Conservation (phyloP, 1,140 invertebrate species). For the Drosophila bifasciata region DNA sequence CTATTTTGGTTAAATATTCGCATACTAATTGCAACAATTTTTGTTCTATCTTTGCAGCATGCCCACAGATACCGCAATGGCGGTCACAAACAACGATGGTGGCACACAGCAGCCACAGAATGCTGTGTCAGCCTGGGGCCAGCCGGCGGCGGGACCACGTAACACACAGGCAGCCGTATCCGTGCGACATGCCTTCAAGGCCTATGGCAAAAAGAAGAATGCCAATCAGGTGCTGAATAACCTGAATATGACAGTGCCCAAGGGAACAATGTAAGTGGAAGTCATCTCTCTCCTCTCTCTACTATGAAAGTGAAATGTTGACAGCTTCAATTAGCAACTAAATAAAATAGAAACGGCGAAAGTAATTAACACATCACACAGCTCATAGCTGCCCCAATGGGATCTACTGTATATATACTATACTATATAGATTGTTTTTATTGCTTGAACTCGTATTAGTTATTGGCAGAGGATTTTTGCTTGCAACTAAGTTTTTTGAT, state of each 20-base stretch:
- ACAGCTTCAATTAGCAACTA: slow-evolving; percentile 56
- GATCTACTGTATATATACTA: too few relatives aligned
- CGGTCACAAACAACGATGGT: slow-evolving; percentile 81
- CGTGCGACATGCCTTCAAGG: slow-evolving; percentile 93
- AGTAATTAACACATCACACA: slow-evolving; percentile 66
- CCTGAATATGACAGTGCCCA: slow-evolving; percentile 95
- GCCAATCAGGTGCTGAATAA: slow-evolving; percentile 93
- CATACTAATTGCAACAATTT: neutral
- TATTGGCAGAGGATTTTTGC: slow-evolving; percentile 47
- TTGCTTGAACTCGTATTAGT: slow-evolving; percentile 26
- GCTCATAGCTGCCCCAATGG: neutral
- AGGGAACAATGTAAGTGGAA: slow-evolving; percentile 94
- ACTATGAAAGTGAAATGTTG: slow-evolving; percentile 71
- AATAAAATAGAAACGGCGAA: slow-evolving; percentile 62
- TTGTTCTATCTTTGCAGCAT: slow-evolving; percentile 57
- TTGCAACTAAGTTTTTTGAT: slow-evolving; percentile 37
- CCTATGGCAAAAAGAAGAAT: slow-evolving; percentile 93
- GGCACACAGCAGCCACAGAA: slow-evolving; percentile 69
- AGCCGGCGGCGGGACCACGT: slow-evolving; percentile 75
- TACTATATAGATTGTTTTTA: neutral
- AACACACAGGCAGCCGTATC: slow-evolving; percentile 90
- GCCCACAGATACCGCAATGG: slow-evolving; percentile 71
- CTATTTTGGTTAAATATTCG: too few relatives aligned
- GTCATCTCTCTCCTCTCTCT: neutral
- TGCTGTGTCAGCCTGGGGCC: slow-evolving; percentile 62